These are phyloP conservation scores for Xiphophorus hellerii DNA, from an alignment of 2,113 vertebrate species.

Conservation along the genomic window DNA sequence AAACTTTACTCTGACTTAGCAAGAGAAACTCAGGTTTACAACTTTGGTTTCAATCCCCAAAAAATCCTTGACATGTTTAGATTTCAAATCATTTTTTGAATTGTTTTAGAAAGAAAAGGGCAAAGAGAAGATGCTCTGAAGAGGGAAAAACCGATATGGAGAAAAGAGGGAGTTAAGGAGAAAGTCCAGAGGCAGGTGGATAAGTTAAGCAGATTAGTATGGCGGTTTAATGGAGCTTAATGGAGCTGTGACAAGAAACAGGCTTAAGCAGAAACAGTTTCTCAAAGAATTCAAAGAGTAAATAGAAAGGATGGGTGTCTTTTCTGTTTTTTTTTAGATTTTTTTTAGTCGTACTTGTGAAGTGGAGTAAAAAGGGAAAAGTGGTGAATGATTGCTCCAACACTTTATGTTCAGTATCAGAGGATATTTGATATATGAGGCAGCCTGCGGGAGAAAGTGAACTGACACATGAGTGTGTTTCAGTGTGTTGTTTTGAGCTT, in stretches of 20 bases:
- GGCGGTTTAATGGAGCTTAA: background rate
- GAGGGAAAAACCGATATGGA: too few relatives aligned
- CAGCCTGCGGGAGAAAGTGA: conserved; percentile 23
- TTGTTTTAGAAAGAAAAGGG: background rate
- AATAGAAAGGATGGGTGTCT: background rate
- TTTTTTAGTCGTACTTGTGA: background rate
- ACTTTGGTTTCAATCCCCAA: too few relatives aligned
- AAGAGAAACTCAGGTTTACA: background rate
- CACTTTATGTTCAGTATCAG: background rate
- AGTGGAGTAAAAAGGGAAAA: background rate
- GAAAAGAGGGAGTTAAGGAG: too few relatives aligned
- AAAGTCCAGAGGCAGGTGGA: too few relatives aligned
- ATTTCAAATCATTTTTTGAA: background rate
- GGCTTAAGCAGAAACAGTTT: background rate
- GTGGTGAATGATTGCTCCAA: background rate
- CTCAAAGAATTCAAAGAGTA: background rate
- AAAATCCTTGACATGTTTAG: background rate
- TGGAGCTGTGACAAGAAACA: background rate
- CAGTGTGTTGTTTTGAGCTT: background rate
- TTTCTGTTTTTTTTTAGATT: background rate
- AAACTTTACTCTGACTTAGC: background rate
- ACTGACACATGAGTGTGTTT: conserved; percentile 29
- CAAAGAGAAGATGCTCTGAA: background rate
- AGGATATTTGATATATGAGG: background rate
- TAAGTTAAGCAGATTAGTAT: background rate